phyloP scores from a whole-genome alignment of 2,797 vertebrate species.

The Onychomys leucogaster region DNA sequence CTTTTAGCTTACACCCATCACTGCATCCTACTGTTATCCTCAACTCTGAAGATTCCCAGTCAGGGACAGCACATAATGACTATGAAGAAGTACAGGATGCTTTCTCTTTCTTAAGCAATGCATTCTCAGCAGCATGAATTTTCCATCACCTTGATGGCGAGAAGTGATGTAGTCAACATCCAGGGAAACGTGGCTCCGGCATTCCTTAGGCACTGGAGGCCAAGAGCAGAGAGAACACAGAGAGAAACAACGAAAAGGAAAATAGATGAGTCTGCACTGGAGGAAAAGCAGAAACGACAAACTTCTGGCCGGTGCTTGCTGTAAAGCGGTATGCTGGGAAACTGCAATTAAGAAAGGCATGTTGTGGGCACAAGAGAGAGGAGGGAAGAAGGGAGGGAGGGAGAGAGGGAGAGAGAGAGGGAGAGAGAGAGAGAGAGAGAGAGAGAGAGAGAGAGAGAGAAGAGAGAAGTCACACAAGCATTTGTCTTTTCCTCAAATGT shows the following conservation, averaged over 20 bases:
- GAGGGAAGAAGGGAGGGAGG: not conserved
- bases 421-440: not conserved
- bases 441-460: not conserved
- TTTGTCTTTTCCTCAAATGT: not conserved
- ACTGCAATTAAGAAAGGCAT: not conserved
- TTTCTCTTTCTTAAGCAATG: not conserved
- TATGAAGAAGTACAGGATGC: accelerated
- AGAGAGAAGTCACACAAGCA: not conserved
- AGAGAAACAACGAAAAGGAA: not conserved
- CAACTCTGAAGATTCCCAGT: not conserved
- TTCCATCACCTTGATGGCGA: not conserved
- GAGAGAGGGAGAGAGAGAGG: not conserved
- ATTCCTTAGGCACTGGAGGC: not conserved
- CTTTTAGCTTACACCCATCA: not conserved
- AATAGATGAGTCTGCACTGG: not conserved
- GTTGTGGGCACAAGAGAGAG: not conserved
- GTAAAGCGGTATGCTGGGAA: not conserved
- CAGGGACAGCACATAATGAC: accelerated
- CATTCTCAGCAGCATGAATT: not conserved
- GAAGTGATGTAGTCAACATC: not conserved
- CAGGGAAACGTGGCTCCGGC: not conserved
- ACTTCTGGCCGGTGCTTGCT: not conserved
- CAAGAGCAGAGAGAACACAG: not conserved
- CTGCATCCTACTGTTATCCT: not conserved
- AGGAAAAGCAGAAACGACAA: not conserved